Evolutionary conservation across 1,140 invertebrate species (phyloP), one percentile per base, ranked within the genome.

Genomic region (Rhopalosiphum maidis): DNA sequence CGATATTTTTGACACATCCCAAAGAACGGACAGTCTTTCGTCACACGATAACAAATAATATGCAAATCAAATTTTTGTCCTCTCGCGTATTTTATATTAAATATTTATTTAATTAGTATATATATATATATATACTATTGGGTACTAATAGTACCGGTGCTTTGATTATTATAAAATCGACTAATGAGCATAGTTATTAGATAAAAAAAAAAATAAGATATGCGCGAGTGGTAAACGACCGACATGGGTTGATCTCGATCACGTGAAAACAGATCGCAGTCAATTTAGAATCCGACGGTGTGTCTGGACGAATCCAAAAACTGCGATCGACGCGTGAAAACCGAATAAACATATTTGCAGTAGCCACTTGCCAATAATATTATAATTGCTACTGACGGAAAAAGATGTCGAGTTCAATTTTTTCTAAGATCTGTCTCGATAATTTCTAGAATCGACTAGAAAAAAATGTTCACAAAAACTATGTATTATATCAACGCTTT

Each of bases 361-460:
- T n/a, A n/a, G 30, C 3, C 60, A n/a, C 60, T 68, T 18, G 30
- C 23, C 4, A 1, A 68, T 60, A 30, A 30, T 18, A 68, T n/a
- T 18, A 5, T 68, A 51, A 21, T 51, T 51, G 15, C 48, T 51
- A 18, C 15, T n/a, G 60, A n/a, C n/a, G 30, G n/a, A 68, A n/a
- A 68, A 4, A 5, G n/a, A 5, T 41, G 41, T 6, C n/a, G 60
- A 68, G 11, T n/a, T 30, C n/a, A n/a, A 18, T 68, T 68, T 30
- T 30, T n/a, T 68, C 30, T 30, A n/a, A 0, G 2, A 4, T 4
- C 0, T 18, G 2, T 11, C 0, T n/a, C 30, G 11, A 7, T 4
- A 60, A 60, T 60, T 25, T 11, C 9, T 51, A 11, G 18, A 9
- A 9, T 8, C 0, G 25, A 60, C 4, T 4, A n/a, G 30, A n/a